These are phyloP conservation scores for Aphidoletes aphidimyza DNA, from an alignment of 2,888 invertebrate genomes.

Conservation along the genomic window DNA sequence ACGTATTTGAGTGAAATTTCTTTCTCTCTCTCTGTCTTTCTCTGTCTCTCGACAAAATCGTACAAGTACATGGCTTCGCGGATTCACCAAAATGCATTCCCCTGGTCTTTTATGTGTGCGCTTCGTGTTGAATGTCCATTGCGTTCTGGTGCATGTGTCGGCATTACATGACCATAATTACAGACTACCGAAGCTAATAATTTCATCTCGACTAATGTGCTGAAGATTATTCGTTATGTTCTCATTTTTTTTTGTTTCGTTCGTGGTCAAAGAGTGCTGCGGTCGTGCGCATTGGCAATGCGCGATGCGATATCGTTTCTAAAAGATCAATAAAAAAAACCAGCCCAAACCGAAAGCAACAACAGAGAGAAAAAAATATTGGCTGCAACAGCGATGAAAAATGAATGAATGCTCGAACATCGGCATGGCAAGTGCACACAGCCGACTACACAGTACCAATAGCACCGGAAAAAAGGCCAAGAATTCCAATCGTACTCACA, in stretches of 20 bases:
- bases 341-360: not conserved
- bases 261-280: not conserved
- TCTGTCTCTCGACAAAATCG: no score
- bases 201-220: slow-evolving; percentile 49
- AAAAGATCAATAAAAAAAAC: slow-evolving; percentile 48
- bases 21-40: no score
- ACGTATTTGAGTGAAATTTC: not conserved
- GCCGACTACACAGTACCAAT: no score
- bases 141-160: not conserved
- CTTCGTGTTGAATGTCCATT: slow-evolving; percentile 1
- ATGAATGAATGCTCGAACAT: slow-evolving; percentile 38
- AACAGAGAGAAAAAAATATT: not conserved
- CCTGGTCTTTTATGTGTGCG: slow-evolving; percentile 4
- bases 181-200: slow-evolving; percentile 47
- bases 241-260: not conserved
- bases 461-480: not conserved
- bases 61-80: no score
- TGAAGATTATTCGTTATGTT: slow-evolving; percentile 27
- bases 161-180: slow-evolving; percentile 36
- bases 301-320: slow-evolving; percentile 14
- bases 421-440: not conserved
- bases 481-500: not conserved
- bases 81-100: slow-evolving; percentile 14
- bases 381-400: slow-evolving; percentile 4
- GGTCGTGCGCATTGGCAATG: not conserved